These are phyloP conservation scores for Empis livida DNA, from an alignment of 2,888 invertebrate species.

Conservation along the genomic window DNA sequence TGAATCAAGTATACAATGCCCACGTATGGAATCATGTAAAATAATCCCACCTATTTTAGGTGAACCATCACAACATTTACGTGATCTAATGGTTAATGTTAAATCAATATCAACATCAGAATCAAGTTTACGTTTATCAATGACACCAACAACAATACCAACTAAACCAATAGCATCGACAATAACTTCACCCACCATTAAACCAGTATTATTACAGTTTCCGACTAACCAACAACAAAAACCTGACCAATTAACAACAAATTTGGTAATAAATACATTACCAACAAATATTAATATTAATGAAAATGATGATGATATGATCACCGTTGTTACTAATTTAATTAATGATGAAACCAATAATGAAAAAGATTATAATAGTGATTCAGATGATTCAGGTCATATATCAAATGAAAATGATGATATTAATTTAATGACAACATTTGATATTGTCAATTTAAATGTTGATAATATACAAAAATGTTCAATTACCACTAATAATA, in stretches of 20 bases:
- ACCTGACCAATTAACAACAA: too few species aligned
- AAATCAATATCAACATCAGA: constrained; percentile 13
- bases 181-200: constrained; percentile 1
- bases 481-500: background rate
- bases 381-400: constrained; percentile 71
- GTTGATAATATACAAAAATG: background rate
- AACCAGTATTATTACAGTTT: too few species aligned
- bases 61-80: constrained; percentile 28
- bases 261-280: too few species aligned
- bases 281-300: background rate
- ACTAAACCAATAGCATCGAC: background rate
- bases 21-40: constrained; percentile 28
- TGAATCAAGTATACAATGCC: constrained; percentile 8
- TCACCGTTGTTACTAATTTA: background rate
- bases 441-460: too few species aligned
- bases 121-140: constrained; percentile 10
- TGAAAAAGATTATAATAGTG: constrained; percentile 46
- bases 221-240: too few species aligned
- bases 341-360: background rate
- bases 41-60: constrained; percentile 31
- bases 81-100: constrained; percentile 29
- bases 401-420: constrained; percentile 59
- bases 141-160: background rate
- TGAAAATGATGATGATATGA: background rate
- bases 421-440: constrained; percentile 7